Evolutionary conservation across 2,113 vertebrate genomes (phyloP).

Genomic region (Seriola rivoliana): DNA sequence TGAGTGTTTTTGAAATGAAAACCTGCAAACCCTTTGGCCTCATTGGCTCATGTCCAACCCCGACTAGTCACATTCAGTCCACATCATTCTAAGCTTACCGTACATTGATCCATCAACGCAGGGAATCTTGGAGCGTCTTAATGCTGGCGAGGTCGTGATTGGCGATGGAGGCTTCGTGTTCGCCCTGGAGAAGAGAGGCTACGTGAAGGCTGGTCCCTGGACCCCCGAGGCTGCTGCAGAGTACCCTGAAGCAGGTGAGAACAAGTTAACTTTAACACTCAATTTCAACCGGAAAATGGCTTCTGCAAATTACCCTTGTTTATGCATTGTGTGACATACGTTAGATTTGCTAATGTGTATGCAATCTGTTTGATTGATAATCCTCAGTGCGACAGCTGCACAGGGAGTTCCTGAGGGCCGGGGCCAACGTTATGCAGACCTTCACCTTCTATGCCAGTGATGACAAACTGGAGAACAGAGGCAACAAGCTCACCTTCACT

Average conservation of each 20-base stretch:
- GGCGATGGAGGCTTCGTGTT: constrained; percentile 98
- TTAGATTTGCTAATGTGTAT: neutral
- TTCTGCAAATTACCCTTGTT: neutral
- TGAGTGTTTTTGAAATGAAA: neutral
- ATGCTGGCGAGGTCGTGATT: constrained; percentile 92
- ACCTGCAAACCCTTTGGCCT: neutral
- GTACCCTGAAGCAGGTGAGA: constrained; percentile 94
- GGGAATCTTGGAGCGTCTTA: constrained; percentile 89
- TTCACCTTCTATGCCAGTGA: constrained; percentile 99
- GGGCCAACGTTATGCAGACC: constrained; percentile 95
- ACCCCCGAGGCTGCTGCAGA: constrained; percentile 94
- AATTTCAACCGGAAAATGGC: neutral
- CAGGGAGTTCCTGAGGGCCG: constrained; percentile 95
- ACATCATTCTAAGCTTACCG: neutral
- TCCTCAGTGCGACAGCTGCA: constrained; percentile 95
- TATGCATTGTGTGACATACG: neutral
- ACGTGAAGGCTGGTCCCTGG: constrained; percentile 98
- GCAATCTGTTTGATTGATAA: constrained; percentile 4
- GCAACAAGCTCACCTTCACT: constrained; percentile 91
- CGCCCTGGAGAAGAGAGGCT: constrained; percentile 96
- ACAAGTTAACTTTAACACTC: neutral
- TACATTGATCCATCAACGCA: constrained; percentile 12
- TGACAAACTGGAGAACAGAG: constrained; percentile 97
- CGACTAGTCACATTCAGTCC: neutral
- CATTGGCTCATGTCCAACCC: neutral